Evolutionary conservation across 2,797 vertebrate genomes (phyloP), one percentile per base, ranked within the genome.

Genomic region (Lepidocolaptes lacrymiger): DNA sequence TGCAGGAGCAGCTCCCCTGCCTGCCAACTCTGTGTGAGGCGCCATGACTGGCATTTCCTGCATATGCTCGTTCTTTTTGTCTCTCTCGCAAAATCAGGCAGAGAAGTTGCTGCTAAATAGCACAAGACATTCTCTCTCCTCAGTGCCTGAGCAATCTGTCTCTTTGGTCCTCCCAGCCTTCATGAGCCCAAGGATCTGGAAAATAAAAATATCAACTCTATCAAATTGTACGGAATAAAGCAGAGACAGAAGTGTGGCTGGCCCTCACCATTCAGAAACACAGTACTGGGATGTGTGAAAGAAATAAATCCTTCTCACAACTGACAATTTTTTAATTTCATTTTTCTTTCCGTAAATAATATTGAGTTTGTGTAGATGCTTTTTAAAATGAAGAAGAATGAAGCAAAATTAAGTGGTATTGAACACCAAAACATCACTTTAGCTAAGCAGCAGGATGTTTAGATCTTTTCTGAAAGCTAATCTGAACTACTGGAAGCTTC

Each of bases 321-420:
- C 10, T 36, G 58, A 54, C 43, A 62, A 16, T 9, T 69, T 83
- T 78, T 73, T 37, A 24, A 17, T 76, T 77, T 55, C 32, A 5
- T 80, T 93, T 85, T 78, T 75, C 64, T 75, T 39, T 51, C 85
- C 88, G 59, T 52, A 95, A 93, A 78, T 84, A 66, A 81, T 52
- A 83, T n/a, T 34, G 69, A 83, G 62, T 80, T 93, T 39, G 46
- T 46, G 44, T 59, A 67, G 37, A 67, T 71, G 27, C 20, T 93
- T 73, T 92, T 56, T 79, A 62, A 88, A 59, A 67, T 59, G 59
- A 39, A 80, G 78, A 91, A 61, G 27, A 74, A 79, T 44, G 67
- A 89, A 63, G 27, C 5, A 58, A 93, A 95, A 90, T 93, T 91
- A 85, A 92, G 74, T 52, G 41, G 15, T 46, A 86, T 49, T 36